A percentile compares a stretch with the other conserved stretches of the same genome.
Conservation (phyloP, 2,113 vertebrate genomes). For the Zapus hudsonius region DNA sequence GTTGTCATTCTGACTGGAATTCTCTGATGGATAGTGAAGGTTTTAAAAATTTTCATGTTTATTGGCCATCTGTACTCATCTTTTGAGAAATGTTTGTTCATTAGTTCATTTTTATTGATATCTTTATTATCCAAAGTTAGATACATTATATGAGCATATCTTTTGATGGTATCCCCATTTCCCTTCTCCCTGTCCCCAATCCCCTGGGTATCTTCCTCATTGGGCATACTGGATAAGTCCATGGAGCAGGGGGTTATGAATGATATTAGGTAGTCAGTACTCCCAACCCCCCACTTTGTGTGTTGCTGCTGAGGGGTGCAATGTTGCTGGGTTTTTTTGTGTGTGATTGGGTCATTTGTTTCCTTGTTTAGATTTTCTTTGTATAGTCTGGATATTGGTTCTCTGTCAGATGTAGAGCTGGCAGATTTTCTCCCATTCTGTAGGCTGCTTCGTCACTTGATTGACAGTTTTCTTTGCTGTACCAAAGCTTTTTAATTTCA, state of each 20-base stretch:
- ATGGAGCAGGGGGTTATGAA: too few relatives aligned
- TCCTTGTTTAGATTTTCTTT: neutral
- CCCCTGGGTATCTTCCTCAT: too few relatives aligned
- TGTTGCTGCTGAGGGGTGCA: too few relatives aligned
- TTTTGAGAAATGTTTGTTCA: neutral
- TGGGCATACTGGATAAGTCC: too few relatives aligned
- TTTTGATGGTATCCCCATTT: too few relatives aligned
- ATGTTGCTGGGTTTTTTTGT: too few relatives aligned
- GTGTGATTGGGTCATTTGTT: neutral
- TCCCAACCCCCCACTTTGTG: too few relatives aligned
- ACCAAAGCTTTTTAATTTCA: neutral
- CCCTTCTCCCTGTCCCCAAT: too few relatives aligned
- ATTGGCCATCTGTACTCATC: neutral
- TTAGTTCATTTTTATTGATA: neutral
- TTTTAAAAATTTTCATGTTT: neutral
- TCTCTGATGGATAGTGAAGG: neutral
- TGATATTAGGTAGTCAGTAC: too few relatives aligned
- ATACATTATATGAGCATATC: too few relatives aligned
- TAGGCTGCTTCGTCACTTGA: neutral
- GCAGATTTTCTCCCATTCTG: neutral
- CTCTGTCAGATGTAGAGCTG: neutral
- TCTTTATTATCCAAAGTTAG: too few relatives aligned
- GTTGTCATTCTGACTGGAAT: neutral
- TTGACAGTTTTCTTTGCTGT: too few relatives aligned
- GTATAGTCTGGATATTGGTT: neutral